phyloP scores from a whole-genome alignment of 2,113 vertebrate genomes.

The Cairina moschata region DNA sequence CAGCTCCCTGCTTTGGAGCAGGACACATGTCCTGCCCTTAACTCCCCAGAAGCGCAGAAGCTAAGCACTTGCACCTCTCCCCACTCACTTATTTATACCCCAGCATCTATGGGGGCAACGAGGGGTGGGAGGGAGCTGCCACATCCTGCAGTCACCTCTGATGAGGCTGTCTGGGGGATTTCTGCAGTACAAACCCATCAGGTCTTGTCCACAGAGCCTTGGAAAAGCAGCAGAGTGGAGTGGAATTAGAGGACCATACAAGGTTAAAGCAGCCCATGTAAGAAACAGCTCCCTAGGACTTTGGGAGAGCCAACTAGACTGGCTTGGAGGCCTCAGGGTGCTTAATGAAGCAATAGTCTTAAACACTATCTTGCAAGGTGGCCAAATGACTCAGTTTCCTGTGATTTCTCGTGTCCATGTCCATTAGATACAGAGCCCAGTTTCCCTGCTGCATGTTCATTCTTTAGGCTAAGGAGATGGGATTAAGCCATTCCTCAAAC shows the following conservation, averaged over 20 bases:
- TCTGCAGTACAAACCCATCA: neutral
- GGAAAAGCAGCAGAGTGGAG: neutral
- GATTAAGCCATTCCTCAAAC: neutral
- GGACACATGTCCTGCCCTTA: neutral
- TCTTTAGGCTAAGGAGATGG: neutral
- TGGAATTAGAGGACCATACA: fast-evolving
- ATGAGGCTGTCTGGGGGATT: neutral
- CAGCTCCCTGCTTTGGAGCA: neutral
- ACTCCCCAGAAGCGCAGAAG: neutral
- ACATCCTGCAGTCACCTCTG: neutral
- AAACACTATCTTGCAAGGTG: neutral
- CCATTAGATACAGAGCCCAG: neutral
- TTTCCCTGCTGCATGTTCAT: neutral
- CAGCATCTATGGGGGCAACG: fast-evolving
- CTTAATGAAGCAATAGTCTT: neutral
- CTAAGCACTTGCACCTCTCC: neutral
- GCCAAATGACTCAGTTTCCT: neutral
- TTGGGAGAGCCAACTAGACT: neutral
- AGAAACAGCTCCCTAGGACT: neutral
- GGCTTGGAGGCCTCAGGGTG: neutral
- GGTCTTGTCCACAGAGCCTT: fast-evolving
- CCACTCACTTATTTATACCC: neutral
- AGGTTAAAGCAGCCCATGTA: neutral
- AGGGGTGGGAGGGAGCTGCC: neutral
- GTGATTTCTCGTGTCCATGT: neutral